Percentiles rank a stretch among this genome's conserved stretches.
Conservation (phyloP, 2,797 vertebrate genomes). For the Acrossocheilus fasciatus region DNA sequence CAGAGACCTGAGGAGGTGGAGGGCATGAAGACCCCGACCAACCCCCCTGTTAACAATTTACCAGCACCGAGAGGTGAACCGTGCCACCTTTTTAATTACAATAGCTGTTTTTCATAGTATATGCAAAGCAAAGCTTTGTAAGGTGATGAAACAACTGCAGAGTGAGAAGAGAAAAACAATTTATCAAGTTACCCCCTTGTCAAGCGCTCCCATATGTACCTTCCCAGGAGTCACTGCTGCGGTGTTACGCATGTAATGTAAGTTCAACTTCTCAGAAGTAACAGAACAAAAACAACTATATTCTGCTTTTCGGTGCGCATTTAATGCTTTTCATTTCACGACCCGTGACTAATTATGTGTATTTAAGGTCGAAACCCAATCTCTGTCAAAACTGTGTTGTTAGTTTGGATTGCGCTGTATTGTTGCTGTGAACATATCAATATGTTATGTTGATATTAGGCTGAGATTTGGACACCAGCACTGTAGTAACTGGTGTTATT, state of each 20-base stretch:
- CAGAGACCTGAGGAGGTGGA: conserved; percentile 66
- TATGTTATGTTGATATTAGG: not conserved
- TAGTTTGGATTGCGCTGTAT: not conserved
- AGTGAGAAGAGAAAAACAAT: conserved; percentile 59
- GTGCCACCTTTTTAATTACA: conserved; percentile 63
- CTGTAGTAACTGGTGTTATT: too few species aligned
- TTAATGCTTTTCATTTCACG: conserved; percentile 7
- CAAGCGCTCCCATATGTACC: conserved; percentile 54
- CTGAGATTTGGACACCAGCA: not conserved
- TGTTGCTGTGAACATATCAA: not conserved
- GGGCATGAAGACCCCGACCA: conserved; percentile 60
- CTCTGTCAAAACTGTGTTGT: not conserved
- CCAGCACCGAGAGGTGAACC: conserved; percentile 62
- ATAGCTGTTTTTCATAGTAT: conserved; percentile 62
- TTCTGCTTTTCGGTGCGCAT: not conserved
- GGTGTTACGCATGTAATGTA: conserved; percentile 29
- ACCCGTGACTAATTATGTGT: not conserved
- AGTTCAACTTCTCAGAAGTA: conserved; percentile 38
- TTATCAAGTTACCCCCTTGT: conserved; percentile 54
- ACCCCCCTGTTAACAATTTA: conserved; percentile 62
- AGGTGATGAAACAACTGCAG: conserved; percentile 61
- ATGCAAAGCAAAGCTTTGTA: conserved; percentile 58
- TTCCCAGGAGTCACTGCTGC: conserved; percentile 18
- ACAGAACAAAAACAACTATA: conserved; percentile 10
- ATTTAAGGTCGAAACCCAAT: conserved; percentile 5